Evolutionary conservation across 2,888 invertebrate genomes (phyloP), one percentile per base, ranked within the genome.

Genomic region (Drosophila maculinotata): DNA sequence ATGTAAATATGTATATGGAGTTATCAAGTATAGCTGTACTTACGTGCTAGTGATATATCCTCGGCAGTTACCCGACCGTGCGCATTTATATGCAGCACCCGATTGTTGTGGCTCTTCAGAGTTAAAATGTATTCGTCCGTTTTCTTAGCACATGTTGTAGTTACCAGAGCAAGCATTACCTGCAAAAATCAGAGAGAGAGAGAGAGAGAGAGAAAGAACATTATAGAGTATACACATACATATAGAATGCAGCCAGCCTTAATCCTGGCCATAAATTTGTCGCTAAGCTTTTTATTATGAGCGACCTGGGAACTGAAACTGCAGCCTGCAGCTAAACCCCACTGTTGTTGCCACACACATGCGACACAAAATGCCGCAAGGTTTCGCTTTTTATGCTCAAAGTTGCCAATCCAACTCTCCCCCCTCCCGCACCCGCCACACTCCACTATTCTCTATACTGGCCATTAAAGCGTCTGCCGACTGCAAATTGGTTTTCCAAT

Each of bases 161-260:
- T 80, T 86, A 84, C 90, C 89, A 79, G 80, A 89, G 90, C 90
- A 89, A 89, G 82, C 90, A 89, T 89, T 87, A 89, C 89, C 90
- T 90, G 72, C 1, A 76, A 58, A 7, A 2, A 7, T 10, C 20
- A 54, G 4, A 36, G 14, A 25, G 10, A 39, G 10, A 14, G 6
- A 6, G 15, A 31, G n/a, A n/a, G n/a, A n/a, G n/a, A n/a, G n/a
- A n/a, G n/a, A n/a, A 20, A 25, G 25, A 35, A 14, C 10, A 10
- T 15, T 38, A 62, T 10, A 10, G 1, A 14, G 17, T 36, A 33
- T 30, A 28, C 44, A 39, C 23, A 20, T 20, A 26, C 5, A 17
- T 17, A 14, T 1, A 5, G 1, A 25, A 12, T 47, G 57, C 57
- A 52, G 35, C 25, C 45, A 33, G 47, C 64, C n/a, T 66, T 71